Evolutionary conservation across 1,140 invertebrate species (phyloP), one percentile per base, ranked within the genome.

Genomic region (Melanaphis sacchari): DNA sequence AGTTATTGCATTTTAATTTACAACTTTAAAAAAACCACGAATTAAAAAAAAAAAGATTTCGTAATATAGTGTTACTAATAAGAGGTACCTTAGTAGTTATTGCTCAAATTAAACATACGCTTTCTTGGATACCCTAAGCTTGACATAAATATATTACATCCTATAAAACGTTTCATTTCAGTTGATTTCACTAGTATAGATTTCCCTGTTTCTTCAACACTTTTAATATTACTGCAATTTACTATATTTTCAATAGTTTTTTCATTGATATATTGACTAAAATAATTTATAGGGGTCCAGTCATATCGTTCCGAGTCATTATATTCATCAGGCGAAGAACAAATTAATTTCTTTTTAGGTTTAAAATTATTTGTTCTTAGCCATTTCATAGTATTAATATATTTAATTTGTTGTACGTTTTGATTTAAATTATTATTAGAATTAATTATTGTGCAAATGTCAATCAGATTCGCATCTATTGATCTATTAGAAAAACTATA

Each of bases 331-430:
- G 38, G 81, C 41, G 81, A 41, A 84, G 81, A 41, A 84, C 38
- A 21, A 41, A 84, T 84, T 82, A 82, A 82, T 40, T 82, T 82
- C 22, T 82, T 82, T 82, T 24, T 40, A 0, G 36, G 81, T 82
- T 82, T 82, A 82, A 82, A 40, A 40, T 82, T 22, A 82, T 82
- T 82, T 40, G 38, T 82, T 82, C 38, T 82, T 82, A 84, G 40
- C 40, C 38, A 84, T 84, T 84, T 84, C 38, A 84, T 84, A 41
- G 6, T 41, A 41, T 84, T 84, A 41, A 41, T 84, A 26, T 84
- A 84, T 84, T 40, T 84, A 26, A 84, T 84, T 84, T 84, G 76
- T 81, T 84, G 76, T 36, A 76, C 31, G 66, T 76, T 76, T n/a
- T 31, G 66, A 76, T 38, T 82, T 0, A 82, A 82, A 82, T 82